Conservation (phyloP, 2,797 vertebrate genomes). For the Avahi laniger region DNA sequence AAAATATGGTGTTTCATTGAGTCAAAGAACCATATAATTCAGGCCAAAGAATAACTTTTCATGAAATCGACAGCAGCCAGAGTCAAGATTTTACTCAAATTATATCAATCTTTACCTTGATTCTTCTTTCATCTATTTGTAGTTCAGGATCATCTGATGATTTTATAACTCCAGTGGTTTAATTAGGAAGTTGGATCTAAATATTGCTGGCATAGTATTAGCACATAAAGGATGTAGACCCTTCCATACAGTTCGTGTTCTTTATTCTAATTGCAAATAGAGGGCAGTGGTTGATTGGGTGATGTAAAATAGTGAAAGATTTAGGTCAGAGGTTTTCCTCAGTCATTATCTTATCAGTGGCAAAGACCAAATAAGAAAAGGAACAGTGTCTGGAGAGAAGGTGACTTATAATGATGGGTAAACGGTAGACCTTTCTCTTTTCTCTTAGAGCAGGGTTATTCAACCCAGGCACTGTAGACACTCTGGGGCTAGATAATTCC, state of each 20-base stretch:
- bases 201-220: background rate
- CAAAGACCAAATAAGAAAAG: background rate
- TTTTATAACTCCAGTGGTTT: background rate
- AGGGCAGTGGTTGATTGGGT: background rate
- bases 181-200: conserved; percentile 19
- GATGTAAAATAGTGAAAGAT: background rate
- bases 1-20: conserved; percentile 15
- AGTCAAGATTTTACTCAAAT: background rate
- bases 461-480: background rate
- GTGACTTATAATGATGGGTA: background rate
- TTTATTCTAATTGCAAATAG: background rate
- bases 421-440: background rate
- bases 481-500: background rate
- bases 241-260: background rate
- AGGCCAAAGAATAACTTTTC: background rate
- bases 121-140: background rate
- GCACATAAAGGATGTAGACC: background rate
- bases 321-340: background rate
- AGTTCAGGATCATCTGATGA: background rate
- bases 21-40: background rate
- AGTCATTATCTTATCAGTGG: background rate
- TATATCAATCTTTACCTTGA: background rate
- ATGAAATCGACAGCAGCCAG: background rate
- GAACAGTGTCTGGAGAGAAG: background rate
- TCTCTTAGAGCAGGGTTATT: background rate